phyloP scores from a whole-genome alignment of 2,888 invertebrate species.

The Linnaemya tessellans region DNA sequence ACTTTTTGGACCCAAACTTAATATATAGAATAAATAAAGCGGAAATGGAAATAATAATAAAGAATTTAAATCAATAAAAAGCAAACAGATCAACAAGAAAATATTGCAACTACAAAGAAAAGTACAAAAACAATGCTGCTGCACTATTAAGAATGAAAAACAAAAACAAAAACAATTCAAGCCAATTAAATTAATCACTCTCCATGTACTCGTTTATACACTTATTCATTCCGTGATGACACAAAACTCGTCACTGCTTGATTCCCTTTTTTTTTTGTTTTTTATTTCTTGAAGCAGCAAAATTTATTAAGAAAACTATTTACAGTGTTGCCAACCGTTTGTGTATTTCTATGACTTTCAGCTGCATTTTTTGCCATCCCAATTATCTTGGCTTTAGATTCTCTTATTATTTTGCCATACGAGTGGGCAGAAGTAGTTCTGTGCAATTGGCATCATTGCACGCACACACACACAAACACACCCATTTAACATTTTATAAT shows the following conservation, averaged over 20 bases:
- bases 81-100: slow-evolving; percentile 41
- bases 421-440: not conserved
- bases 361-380: too few species aligned
- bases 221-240: slow-evolving; percentile 55
- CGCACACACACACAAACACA: not conserved
- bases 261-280: slow-evolving; percentile 17
- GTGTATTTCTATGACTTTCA: not conserved
- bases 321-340: slow-evolving; percentile 12
- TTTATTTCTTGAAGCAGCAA: slow-evolving; percentile 5
- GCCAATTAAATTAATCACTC: slow-evolving; percentile 70
- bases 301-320: slow-evolving; percentile 28
- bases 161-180: slow-evolving; percentile 43
- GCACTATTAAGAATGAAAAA: not conserved
- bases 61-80: slow-evolving; percentile 61
- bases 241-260: slow-evolving; percentile 45
- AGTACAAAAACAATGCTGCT: slow-evolving; percentile 27
- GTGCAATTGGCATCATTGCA: not conserved
- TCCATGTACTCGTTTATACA: slow-evolving; percentile 39
- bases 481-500: not conserved
- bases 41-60: slow-evolving; percentile 55
- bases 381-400: not conserved
- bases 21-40: slow-evolving; percentile 43
- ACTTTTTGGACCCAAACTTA: slow-evolving; percentile 62
- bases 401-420: not conserved
- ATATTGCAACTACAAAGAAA: slow-evolving; percentile 35